Percentiles rank a stretch among this genome's conserved stretches.
Conservation (phyloP, 2,113 vertebrate species). For the Tichodroma muraria region DNA sequence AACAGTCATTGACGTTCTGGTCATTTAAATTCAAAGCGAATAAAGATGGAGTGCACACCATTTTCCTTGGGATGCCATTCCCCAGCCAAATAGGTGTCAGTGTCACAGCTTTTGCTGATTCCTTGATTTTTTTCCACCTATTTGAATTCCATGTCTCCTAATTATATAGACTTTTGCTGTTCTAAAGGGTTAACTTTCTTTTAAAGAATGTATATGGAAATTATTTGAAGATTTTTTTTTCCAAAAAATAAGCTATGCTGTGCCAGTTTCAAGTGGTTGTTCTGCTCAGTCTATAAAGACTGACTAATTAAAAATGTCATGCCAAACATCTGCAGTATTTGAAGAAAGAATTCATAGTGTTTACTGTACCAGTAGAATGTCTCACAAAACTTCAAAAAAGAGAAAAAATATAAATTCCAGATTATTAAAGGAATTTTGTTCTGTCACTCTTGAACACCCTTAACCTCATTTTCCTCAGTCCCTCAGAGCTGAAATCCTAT, state of each 20-base stretch:
- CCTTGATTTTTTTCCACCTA: neutral
- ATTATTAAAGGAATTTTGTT: neutral
- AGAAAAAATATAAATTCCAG: neutral
- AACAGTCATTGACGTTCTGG: neutral
- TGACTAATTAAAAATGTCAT: neutral
- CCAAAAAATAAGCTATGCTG: neutral
- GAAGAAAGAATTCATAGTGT: neutral
- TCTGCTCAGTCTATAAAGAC: neutral
- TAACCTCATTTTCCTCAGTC: neutral
- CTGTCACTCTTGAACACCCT: neutral
- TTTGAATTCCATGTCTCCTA: conserved; percentile 1
- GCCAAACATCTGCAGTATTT: neutral
- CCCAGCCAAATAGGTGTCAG: neutral
- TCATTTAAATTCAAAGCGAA: neutral
- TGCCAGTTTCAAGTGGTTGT: neutral
- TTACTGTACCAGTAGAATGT: neutral
- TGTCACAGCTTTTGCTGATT: conserved; percentile 5
- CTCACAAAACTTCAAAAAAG: neutral
- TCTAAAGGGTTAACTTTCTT: neutral
- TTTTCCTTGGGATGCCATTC: neutral
- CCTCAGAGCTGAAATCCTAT: neutral
- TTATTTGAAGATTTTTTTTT: neutral
- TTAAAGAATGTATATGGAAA: neutral
- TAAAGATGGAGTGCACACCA: neutral
- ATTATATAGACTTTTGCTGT: neutral